Evolutionary conservation across 2,113 vertebrate species (phyloP).

Genomic region (Pelusios castaneus): DNA sequence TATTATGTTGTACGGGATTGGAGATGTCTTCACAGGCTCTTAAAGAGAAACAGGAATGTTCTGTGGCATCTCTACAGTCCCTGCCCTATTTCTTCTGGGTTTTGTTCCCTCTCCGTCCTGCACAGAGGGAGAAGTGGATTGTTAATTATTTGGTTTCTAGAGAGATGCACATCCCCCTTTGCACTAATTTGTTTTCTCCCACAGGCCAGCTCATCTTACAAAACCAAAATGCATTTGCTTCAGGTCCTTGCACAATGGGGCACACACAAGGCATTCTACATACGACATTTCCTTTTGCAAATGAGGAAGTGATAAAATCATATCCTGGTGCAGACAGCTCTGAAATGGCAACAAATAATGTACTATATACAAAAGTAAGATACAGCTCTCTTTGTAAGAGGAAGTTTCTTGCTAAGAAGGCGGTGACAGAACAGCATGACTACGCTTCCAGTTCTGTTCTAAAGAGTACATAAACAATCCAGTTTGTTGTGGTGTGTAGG

Average conservation of each 20-base stretch:
- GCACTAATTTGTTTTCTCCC: not conserved
- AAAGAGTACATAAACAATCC: not conserved
- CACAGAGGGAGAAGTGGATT: not conserved
- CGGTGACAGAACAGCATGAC: not conserved
- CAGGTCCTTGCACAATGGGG: rapidly evolving
- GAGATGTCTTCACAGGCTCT: not conserved
- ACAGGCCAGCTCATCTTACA: not conserved
- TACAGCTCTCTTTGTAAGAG: not conserved
- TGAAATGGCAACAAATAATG: not conserved
- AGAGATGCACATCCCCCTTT: rapidly evolving
- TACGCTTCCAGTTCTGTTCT: not conserved
- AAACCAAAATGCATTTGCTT: not conserved
- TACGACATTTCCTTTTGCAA: not conserved
- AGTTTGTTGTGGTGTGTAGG: not conserved
- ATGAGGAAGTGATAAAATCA: not conserved
- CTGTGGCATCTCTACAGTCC: not conserved
- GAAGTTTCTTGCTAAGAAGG: not conserved
- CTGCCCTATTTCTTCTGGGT: not conserved
- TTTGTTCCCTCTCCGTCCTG: not conserved
- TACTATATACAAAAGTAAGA: not conserved
- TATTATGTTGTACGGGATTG: not conserved
- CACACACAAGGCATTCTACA: not conserved
- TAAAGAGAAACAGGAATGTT: not conserved
- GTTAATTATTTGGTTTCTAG: not conserved
- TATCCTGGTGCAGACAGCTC: not conserved